Conservation (phyloP, 2,113 vertebrate species). For the Xiphias gladius region DNA sequence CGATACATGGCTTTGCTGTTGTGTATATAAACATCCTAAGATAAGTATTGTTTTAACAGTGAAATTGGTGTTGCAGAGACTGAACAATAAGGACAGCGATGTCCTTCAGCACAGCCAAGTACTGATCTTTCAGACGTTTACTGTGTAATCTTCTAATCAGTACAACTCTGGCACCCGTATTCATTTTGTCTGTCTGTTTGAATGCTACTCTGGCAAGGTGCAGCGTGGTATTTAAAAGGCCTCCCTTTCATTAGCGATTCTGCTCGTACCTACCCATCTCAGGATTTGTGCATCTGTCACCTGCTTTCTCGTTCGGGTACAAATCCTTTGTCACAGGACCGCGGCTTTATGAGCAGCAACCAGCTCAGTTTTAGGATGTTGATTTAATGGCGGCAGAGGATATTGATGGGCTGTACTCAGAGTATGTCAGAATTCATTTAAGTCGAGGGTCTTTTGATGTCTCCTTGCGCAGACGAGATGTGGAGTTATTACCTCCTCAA, state of each 20-base stretch:
- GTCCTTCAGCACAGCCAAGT: slow-evolving; percentile 50
- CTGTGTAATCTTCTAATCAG: slow-evolving; percentile 62
- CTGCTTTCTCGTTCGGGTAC: slow-evolving; percentile 44
- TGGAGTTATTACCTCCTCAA: slow-evolving; percentile 69
- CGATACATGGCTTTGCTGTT: slow-evolving; percentile 29
- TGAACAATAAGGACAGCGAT: slow-evolving; percentile 32
- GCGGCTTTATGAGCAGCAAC: slow-evolving; percentile 54
- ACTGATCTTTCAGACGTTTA: slow-evolving; percentile 52
- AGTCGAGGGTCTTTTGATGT: slow-evolving; percentile 60
- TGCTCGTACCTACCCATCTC: slow-evolving; percentile 21
- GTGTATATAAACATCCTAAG: slow-evolving; percentile 21
- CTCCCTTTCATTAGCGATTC: slow-evolving; percentile 57
- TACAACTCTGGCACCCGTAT: slow-evolving; percentile 23
- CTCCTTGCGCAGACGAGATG: slow-evolving; percentile 46
- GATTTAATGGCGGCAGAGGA: slow-evolving; percentile 62
- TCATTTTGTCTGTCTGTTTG: slow-evolving; percentile 34
- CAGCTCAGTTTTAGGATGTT: slow-evolving; percentile 49
- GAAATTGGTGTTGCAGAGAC: slow-evolving; percentile 21
- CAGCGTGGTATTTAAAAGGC: slow-evolving; percentile 31
- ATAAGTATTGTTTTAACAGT: slow-evolving; percentile 4
- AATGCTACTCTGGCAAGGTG: slow-evolving; percentile 13
- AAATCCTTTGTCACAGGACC: slow-evolving; percentile 42
- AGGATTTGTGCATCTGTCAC: slow-evolving; percentile 42
- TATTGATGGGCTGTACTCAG: slow-evolving; percentile 66
- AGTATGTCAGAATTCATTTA: slow-evolving; percentile 74